Conservation (phyloP, 2,888 invertebrate genomes). For the Cerastis leucographa region DNA sequence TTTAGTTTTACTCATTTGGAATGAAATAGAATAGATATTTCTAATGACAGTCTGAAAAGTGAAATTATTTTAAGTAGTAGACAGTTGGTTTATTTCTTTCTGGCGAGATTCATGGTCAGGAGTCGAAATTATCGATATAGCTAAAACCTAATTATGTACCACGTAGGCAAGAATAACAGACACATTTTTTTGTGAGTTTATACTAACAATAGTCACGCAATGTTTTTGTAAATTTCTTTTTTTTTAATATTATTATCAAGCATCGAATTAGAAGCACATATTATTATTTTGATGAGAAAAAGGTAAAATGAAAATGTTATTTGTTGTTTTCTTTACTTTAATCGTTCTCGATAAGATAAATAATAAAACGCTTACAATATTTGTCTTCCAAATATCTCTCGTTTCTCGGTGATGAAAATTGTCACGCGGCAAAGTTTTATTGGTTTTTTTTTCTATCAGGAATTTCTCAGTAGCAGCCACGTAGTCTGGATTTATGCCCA, state of each 20-base stretch:
- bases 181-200: background rate
- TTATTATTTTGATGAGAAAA: background rate
- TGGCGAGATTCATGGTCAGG: background rate
- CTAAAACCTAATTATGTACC: background rate
- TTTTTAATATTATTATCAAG: too few species aligned
- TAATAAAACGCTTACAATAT: too few species aligned
- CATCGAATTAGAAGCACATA: too few species aligned
- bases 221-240: too few species aligned
- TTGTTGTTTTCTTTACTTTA: background rate
- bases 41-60: slow-evolving; percentile 4
- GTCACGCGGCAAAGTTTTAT: background rate
- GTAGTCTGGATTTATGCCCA: too few species aligned
- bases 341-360: background rate
- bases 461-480: too few species aligned
- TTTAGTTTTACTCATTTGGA: background rate
- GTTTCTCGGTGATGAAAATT: background rate
- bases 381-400: too few species aligned
- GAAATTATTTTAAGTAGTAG: slow-evolving; percentile 14
- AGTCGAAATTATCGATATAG: slow-evolving; percentile 9
- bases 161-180: background rate
- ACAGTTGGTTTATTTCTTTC: slow-evolving; percentile 9
- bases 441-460: too few species aligned
- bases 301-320: background rate
- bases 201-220: background rate
- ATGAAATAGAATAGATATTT: slow-evolving; percentile 4